Percentiles rank a stretch among this genome's conserved stretches.
These are phyloP conservation scores for Heteropelma amictum DNA, from an alignment of 2,888 invertebrate species.

Conservation along the genomic window DNA sequence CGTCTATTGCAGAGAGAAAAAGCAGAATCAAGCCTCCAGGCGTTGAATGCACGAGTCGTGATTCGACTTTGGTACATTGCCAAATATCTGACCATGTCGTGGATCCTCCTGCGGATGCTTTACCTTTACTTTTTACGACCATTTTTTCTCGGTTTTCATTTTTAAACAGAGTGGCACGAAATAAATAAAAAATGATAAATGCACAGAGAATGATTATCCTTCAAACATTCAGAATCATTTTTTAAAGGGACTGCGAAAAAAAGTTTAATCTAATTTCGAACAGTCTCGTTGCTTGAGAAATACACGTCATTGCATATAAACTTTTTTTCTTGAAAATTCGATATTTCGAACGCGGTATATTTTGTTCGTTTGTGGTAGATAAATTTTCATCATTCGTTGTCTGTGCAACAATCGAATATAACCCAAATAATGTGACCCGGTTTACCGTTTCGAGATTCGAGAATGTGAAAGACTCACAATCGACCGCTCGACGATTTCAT, in stretches of 20 bases:
- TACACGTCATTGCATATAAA: no score
- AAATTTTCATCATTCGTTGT: slow-evolving; percentile 26
- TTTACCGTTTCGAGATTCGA: no score
- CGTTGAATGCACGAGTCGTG: slow-evolving; percentile 60
- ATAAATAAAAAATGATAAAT: no score
- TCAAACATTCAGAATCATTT: no score
- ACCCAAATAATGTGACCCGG: no score
- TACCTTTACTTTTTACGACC: no score
- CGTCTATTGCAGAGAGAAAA: slow-evolving; percentile 11
- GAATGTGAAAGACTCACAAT: slow-evolving; percentile 46
- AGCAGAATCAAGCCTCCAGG: slow-evolving; percentile 36
- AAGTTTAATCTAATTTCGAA: no score
- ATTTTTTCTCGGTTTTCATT: neutral
- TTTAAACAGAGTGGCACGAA: no score
- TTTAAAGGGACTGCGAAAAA: no score
- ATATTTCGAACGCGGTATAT: neutral
- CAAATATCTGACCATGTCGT: slow-evolving; percentile 60
- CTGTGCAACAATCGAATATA: slow-evolving; percentile 28
- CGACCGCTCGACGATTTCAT: slow-evolving; percentile 39
- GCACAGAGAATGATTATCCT: no score
- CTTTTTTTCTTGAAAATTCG: no score
- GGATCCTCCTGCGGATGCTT: slow-evolving; percentile 25
- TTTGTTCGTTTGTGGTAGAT: neutral
- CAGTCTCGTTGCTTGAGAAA: no score
- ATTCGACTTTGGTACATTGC: slow-evolving; percentile 62